Conservation (phyloP, 2,113 vertebrate genomes). For the Phylloscopus trochilus region DNA sequence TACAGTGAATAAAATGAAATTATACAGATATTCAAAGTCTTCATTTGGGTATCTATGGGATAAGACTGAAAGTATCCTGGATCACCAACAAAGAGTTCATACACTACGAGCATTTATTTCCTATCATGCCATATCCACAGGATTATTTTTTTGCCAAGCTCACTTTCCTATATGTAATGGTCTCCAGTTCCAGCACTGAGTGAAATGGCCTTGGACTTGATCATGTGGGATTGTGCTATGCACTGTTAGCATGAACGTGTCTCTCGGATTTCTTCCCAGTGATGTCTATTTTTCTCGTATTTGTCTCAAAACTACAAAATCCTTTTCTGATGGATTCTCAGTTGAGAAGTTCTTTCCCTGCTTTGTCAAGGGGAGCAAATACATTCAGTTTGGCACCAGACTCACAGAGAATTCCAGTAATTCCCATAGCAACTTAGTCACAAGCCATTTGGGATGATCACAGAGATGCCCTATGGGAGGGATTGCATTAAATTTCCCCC, state of each 20-base stretch:
- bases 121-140: not conserved
- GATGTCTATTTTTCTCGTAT: not conserved
- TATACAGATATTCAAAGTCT: constrained; percentile 19
- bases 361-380: not conserved
- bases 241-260: not conserved
- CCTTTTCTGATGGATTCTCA: not conserved
- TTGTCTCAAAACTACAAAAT: constrained; percentile 6
- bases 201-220: not conserved
- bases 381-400: not conserved
- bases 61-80: constrained; percentile 35
- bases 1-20: constrained; percentile 35
- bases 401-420: not conserved
- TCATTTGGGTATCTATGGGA: not conserved
- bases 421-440: not conserved
- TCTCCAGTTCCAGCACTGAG: not conserved
- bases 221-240: not conserved
- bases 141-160: not conserved
- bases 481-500: not conserved
- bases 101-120: not conserved
- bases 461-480: not conserved
- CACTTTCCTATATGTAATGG: constrained; percentile 18
- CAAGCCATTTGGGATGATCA: not conserved
- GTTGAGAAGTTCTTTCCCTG: not conserved
- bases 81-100: constrained; percentile 23
- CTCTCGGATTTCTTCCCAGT: not conserved